Conservation (phyloP, 1,140 invertebrate species). For the Zaprionus vittiger region DNA sequence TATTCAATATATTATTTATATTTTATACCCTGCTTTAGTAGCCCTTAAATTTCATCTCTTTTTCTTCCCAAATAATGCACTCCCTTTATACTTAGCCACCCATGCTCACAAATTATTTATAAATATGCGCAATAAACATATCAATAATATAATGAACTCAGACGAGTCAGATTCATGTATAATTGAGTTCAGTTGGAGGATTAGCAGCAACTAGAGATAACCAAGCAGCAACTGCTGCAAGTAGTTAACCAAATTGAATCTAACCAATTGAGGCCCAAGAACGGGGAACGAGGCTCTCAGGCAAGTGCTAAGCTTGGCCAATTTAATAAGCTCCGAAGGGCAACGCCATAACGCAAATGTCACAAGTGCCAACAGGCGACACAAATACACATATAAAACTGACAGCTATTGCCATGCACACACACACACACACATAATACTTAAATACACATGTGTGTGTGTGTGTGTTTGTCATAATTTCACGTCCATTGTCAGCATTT, state of each 20-base stretch:
- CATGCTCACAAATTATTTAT: neutral
- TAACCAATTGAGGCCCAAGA: constrained; percentile 14
- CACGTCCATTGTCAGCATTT: constrained; percentile 81
- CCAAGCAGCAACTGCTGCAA: constrained; percentile 9
- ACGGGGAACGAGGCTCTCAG: constrained; percentile 8
- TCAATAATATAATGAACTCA: constrained; percentile 2
- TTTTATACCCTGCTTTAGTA: too few relatives aligned
- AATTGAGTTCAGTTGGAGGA: constrained; percentile 23
- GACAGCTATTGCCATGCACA: constrained; percentile 37
- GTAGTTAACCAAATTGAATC: constrained; percentile 36
- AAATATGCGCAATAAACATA: neutral
- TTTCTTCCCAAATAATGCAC: neutral
- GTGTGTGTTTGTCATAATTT: constrained; percentile 75
- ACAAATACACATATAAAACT: constrained; percentile 27
- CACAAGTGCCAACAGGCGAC: constrained; percentile 51
- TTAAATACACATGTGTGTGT: constrained; percentile 11
- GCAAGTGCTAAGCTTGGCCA: constrained; percentile 43
- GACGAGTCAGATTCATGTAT: neutral
- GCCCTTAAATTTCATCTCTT: neutral
- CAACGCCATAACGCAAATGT: constrained; percentile 50
- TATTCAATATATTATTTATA: neutral
- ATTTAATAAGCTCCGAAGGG: constrained; percentile 48
- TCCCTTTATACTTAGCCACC: neutral
- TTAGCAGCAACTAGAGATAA: neutral
- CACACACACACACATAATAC: constrained; percentile 23